phyloP scores from a whole-genome alignment of 2,797 vertebrate species.

The Phoxinus dragarum region DNA sequence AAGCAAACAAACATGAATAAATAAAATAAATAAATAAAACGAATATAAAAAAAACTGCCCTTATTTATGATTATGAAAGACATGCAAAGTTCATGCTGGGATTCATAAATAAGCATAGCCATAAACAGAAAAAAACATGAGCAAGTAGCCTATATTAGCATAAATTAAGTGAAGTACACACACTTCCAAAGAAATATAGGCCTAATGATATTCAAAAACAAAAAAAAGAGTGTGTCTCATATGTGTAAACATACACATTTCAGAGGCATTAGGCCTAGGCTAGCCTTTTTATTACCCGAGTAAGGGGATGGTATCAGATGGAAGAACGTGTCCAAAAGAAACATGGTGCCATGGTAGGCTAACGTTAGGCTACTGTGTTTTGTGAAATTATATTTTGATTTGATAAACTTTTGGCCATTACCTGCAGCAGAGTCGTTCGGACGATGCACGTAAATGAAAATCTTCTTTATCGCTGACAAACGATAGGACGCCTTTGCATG shows the following conservation, averaged over 20 bases:
- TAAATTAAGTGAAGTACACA: background rate
- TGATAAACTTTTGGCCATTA: background rate
- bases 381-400: background rate
- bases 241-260: background rate
- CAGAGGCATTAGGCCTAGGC: background rate
- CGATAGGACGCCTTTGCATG: background rate
- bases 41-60: background rate
- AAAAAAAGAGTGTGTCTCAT: background rate
- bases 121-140: background rate
- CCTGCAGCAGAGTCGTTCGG: background rate
- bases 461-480: background rate
- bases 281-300: background rate
- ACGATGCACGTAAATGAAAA: background rate
- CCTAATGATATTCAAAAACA: background rate
- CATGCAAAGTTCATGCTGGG: background rate
- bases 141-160: background rate
- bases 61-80: background rate
- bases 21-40: background rate
- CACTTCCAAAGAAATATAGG: background rate
- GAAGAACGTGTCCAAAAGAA: background rate
- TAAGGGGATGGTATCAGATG: background rate
- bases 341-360: background rate
- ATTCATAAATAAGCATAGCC: slow-evolving; percentile 10
- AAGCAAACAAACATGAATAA: too few species aligned
- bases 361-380: background rate